Conservation (phyloP, 2,113 vertebrate genomes). For the Triplophysa siluroides region DNA sequence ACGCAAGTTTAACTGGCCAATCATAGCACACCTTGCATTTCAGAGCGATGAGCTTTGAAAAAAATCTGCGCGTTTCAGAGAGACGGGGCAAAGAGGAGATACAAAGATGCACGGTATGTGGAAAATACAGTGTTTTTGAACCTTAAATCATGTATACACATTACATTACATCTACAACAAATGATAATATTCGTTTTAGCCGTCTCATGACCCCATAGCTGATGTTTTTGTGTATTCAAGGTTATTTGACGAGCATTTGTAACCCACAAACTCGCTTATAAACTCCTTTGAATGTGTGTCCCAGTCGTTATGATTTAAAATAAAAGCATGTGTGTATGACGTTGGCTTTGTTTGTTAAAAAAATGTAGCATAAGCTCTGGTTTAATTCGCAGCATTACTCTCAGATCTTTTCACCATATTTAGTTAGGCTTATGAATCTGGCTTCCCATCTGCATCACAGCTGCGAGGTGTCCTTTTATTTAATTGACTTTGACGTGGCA, state of each 20-base stretch:
- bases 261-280: background rate
- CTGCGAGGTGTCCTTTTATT: conserved; percentile 25
- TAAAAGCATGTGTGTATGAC: conserved; percentile 7
- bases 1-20: too few species aligned
- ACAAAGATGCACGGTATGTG: too few species aligned
- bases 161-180: too few species aligned
- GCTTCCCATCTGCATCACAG: conserved; percentile 42
- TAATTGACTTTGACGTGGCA: conserved; percentile 27
- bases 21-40: too few species aligned
- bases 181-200: too few species aligned
- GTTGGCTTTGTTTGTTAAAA: conserved; percentile 16
- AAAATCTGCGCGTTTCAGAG: too few species aligned
- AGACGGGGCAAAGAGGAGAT: too few species aligned
- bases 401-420: conserved; percentile 8
- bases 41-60: too few species aligned
- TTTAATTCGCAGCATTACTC: conserved; percentile 1
- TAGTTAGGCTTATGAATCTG: conserved; percentile 11
- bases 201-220: background rate
- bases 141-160: too few species aligned
- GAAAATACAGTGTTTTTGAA: too few species aligned
- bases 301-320: background rate
- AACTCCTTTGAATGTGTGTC: background rate
- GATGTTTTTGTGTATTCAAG: conserved; percentile 9
- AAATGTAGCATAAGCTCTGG: background rate
- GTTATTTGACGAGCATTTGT: background rate